Evolutionary conservation across 2,888 invertebrate species (phyloP), one percentile per base, ranked within the genome.

Genomic region (Conistra vaccinii): DNA sequence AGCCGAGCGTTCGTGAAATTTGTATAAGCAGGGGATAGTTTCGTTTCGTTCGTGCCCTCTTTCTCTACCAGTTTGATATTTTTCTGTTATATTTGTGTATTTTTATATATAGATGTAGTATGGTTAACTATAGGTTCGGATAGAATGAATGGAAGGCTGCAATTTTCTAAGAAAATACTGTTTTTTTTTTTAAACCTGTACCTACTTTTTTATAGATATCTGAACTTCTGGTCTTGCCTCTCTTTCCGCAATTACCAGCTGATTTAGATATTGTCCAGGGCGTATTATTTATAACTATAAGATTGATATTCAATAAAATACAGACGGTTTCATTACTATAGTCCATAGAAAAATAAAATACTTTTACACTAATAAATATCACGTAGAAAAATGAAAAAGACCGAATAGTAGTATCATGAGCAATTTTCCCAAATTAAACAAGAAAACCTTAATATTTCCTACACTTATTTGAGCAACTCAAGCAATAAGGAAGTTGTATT

Each of bases 1-100:
- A 85, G 86, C 75, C 69, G 81, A 84, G 87, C 88, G 76, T 88
- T 92, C 91, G 88, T 92, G 91, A 92, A 93, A 92, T 91, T 92
- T 93, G 92, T 93, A 92, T 92, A 90, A 80, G 82, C 84, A 73
- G 89, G 91, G 90, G 87, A 92, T 91, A 92, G 92, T 92, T 92
- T 89, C 86, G 83, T 48, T 72, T 63, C 69, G 73, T 53, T 77
- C 85, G 87, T 87, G 87, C 85, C 89, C 88, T 89, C 87, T 89
- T 89, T 82, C 75, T 82, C 86, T 86, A 88, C 87, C 86, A 89
- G 84, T 91, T 89, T 90, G 90, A 90, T 91, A 93, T 92, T 93
- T 92, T 92, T 88, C 81, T 89, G 80, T 84, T 90, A 88, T 89
- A 88, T 90, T 90, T 82, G 73, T 84, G 83, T 85, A 80, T 84